A percentile compares a stretch with the other conserved stretches of the same genome.
Conservation (phyloP, 92 coral and sea anemone genomes). For the Heteractis magnifica region DNA sequence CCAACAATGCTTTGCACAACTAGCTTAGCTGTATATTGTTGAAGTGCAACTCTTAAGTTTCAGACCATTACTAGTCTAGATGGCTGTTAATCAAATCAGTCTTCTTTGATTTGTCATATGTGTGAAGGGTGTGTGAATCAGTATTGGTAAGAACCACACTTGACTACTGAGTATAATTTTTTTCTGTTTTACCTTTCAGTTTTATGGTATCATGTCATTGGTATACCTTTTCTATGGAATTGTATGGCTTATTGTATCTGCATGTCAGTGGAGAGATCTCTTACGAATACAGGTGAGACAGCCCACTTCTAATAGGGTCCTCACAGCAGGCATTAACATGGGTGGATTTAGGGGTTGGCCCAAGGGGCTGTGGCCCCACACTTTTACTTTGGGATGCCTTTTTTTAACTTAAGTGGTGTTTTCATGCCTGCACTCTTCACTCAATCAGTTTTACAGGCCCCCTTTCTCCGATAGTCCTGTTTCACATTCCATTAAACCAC, state of each 20-base stretch:
- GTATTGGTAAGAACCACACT: background rate
- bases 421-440: background rate
- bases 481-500: too few relatives aligned
- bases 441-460: too few relatives aligned
- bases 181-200: slow-evolving; percentile 44
- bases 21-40: too few relatives aligned
- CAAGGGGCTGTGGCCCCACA: background rate
- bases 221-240: slow-evolving; percentile 82
- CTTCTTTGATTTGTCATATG: too few relatives aligned
- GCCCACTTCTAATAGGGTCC: background rate
- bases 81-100: too few relatives aligned
- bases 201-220: slow-evolving; percentile 90
- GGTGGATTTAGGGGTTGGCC: too few relatives aligned
- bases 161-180: background rate
- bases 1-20: too few relatives aligned
- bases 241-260: slow-evolving; percentile 91
- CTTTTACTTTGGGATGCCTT: background rate
- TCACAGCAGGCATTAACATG: background rate
- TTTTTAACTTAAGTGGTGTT: background rate
- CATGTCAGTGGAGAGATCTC: slow-evolving; percentile 98
- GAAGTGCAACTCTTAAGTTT: too few relatives aligned
- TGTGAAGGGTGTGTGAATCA: too few relatives aligned
- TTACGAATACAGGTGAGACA: slow-evolving; percentile 89
- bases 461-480: too few relatives aligned
- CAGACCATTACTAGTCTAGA: too few relatives aligned